Percentiles rank a stretch among this genome's conserved stretches.
These are phyloP conservation scores for Catocala fraxini DNA, from an alignment of 2,888 invertebrate species.

Conservation along the genomic window DNA sequence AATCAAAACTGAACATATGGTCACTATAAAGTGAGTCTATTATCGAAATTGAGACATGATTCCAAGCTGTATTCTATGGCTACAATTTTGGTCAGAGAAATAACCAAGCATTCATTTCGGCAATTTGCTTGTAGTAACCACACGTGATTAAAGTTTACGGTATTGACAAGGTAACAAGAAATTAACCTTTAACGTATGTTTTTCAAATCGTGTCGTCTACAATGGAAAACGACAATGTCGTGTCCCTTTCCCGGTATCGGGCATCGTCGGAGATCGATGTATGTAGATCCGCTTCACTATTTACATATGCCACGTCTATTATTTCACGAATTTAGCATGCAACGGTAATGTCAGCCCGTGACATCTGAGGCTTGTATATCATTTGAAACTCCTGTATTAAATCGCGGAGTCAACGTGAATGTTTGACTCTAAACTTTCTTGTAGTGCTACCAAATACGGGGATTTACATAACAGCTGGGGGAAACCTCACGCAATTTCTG, in stretches of 20 bases:
- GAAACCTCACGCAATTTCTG: neutral
- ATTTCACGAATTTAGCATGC: conserved; percentile 75
- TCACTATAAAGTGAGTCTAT: no score
- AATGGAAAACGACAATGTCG: conserved; percentile 66
- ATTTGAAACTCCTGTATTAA: conserved; percentile 48
- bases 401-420: conserved; percentile 32
- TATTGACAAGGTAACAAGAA: no score
- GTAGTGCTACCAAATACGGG: conserved; percentile 32
- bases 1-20: no score
- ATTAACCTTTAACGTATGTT: neutral
- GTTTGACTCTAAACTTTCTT: conserved; percentile 41
- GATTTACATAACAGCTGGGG: conserved; percentile 19
- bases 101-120: no score
- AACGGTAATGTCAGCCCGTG: conserved; percentile 55
- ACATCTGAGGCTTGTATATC: conserved; percentile 48
- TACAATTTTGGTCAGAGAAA: no score
- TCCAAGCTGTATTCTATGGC: no score
- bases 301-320: conserved; percentile 83
- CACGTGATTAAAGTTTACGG: no score
- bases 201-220: conserved; percentile 41
- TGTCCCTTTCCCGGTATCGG: conserved; percentile 69
- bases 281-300: conserved; percentile 77
- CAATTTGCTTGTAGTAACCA: no score
- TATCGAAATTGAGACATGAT: no score
- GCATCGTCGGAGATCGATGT: conserved; percentile 76